Evolutionary conservation across 2,113 vertebrate genomes (phyloP).

Genomic region (Vimba vimba): DNA sequence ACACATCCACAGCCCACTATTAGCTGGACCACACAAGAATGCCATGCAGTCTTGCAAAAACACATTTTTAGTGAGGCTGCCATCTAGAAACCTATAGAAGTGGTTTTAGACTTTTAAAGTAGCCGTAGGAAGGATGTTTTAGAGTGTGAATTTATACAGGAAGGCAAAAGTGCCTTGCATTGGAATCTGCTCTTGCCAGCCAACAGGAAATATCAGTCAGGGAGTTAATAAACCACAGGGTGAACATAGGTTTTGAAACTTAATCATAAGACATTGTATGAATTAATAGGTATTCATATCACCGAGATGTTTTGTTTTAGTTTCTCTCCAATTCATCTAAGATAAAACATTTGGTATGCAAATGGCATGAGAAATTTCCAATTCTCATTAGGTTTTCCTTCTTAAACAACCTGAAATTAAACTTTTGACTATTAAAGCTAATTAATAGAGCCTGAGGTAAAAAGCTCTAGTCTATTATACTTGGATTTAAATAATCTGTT

Average conservation of each 20-base stretch:
- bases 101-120: slow-evolving; percentile 18
- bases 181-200: slow-evolving; percentile 41
- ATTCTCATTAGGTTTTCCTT: neutral
- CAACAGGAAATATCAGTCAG: slow-evolving; percentile 54
- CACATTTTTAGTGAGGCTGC: slow-evolving; percentile 24
- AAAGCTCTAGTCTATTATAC: neutral
- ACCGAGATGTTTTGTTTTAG: neutral
- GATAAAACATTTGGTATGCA: neutral
- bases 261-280: neutral
- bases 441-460: slow-evolving; percentile 1
- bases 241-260: neutral
- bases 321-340: neutral
- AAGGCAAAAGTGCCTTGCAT: slow-evolving; percentile 42
- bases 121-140: slow-evolving; percentile 12
- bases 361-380: neutral
- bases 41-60: slow-evolving; percentile 35
- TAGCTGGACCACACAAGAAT: slow-evolving; percentile 47
- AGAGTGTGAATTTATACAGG: slow-evolving; percentile 44
- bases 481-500: neutral
- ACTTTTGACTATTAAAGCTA: slow-evolving; percentile 27
- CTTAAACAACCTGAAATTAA: neutral
- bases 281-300: neutral
- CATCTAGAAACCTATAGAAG: slow-evolving; percentile 19
- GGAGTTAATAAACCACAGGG: slow-evolving; percentile 25
- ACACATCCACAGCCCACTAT: neutral